A percentile compares a stretch with the other conserved stretches of the same genome.
phyloP scores from a whole-genome alignment of 2,888 invertebrate genomes.

The Blastobasis lacticolella region DNA sequence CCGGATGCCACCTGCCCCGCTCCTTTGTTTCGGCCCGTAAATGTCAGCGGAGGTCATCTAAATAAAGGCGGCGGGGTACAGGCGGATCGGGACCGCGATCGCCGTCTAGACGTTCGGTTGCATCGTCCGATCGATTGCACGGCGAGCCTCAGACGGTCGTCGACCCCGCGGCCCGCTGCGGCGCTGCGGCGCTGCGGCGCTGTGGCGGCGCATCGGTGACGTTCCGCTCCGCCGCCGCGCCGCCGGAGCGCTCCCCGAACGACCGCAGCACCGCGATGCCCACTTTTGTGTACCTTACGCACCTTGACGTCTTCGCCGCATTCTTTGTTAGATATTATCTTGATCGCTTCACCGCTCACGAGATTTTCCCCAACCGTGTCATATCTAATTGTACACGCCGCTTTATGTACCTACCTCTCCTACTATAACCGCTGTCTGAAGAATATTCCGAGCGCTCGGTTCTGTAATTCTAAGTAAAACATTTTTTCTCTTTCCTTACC shows the following conservation, averaged over 20 bases:
- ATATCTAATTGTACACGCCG: conserved; percentile 6
- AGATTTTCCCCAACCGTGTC: background rate
- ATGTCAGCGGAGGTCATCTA: conserved; percentile 72
- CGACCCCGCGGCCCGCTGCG: conserved; percentile 58
- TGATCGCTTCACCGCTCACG: conserved; percentile 1
- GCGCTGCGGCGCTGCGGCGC: conserved; percentile 23
- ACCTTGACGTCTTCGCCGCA: conserved; percentile 27
- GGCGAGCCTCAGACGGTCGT: conserved; percentile 67
- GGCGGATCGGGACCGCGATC: conserved; percentile 62
- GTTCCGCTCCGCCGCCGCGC: conserved; percentile 48
- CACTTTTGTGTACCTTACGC: conserved; percentile 29
- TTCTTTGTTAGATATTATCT: conserved; percentile 15
- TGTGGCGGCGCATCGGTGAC: conserved; percentile 66
- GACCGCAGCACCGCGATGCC: conserved; percentile 48
- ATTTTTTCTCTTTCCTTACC: background rate
- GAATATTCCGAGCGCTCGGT: too few relatives aligned
- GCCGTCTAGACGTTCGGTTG: conserved; percentile 69
- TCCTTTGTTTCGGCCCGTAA: conserved; percentile 69
- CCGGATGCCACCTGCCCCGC: conserved; percentile 62
- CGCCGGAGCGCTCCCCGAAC: conserved; percentile 65
- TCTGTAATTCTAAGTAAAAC: too few relatives aligned
- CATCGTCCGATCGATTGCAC: conserved; percentile 72
- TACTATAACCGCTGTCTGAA: too few relatives aligned
- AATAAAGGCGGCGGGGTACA: conserved; percentile 56
- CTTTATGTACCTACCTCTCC: too few relatives aligned